Evolutionary conservation across 2,797 vertebrate genomes (phyloP).

Genomic region (Phoebastria nigripes): DNA sequence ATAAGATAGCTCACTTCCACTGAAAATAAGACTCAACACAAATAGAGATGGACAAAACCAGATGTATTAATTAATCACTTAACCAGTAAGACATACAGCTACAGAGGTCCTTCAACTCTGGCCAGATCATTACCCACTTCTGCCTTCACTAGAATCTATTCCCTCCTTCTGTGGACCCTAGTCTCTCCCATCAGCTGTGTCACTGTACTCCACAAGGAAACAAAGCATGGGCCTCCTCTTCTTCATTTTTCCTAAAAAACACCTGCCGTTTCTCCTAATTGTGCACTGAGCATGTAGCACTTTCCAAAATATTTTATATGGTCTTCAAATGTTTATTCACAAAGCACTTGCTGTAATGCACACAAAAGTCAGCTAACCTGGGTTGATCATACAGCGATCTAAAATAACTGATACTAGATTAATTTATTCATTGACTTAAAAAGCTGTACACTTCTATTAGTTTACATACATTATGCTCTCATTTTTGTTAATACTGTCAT

Average conservation of each 20-base stretch:
- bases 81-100: neutral
- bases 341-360: neutral
- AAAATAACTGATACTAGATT: neutral
- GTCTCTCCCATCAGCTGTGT: neutral
- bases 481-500: neutral
- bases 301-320: neutral
- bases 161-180: neutral
- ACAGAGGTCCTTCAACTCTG: neutral
- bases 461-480: neutral
- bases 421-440: neutral
- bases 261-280: neutral
- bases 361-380: neutral
- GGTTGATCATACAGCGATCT: neutral
- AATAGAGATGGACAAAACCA: fast-evolving
- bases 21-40: neutral
- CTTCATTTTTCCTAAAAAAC: neutral
- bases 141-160: neutral
- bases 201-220: neutral
- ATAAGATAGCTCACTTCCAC: neutral
- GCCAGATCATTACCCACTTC: neutral
- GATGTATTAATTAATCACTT: neutral
- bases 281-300: neutral
- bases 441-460: neutral
- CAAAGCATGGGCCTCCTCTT: fast-evolving
- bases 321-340: neutral